Conservation (phyloP, 2,113 vertebrate species). For the Siphamia tubifer region DNA sequence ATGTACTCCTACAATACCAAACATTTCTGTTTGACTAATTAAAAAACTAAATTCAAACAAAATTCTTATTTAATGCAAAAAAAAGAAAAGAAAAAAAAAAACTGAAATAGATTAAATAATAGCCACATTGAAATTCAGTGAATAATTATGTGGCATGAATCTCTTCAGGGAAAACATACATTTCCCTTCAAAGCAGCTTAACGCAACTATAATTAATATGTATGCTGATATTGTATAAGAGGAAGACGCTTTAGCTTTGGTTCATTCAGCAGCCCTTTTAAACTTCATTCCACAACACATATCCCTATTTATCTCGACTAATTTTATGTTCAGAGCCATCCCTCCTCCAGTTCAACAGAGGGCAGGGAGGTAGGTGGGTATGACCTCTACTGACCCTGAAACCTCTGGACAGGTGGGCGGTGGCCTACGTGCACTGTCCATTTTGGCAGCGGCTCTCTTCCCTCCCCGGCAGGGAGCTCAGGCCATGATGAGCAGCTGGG, state of each 20-base stretch:
- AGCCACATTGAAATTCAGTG: constrained; percentile 45
- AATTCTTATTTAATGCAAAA: constrained; percentile 13
- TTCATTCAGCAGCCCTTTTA: background rate
- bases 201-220: constrained; percentile 62
- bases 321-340: constrained; percentile 42
- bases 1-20: background rate
- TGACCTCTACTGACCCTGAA: constrained; percentile 90
- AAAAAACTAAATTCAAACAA: background rate
- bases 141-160: constrained; percentile 54
- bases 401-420: constrained; percentile 83
- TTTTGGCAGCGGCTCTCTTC: constrained; percentile 90
- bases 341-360: constrained; percentile 62
- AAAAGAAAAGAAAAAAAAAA: background rate
- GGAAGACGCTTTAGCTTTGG: constrained; percentile 16
- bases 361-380: constrained; percentile 66
- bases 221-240: constrained; percentile 47
- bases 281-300: constrained; percentile 1
- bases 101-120: constrained; percentile 33
- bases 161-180: constrained; percentile 45
- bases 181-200: constrained; percentile 40
- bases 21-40: background rate
- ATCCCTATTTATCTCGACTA: constrained; percentile 54
- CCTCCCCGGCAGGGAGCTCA: constrained; percentile 90
- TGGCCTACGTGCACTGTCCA: constrained; percentile 80
- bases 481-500: constrained; percentile 99